phyloP scores from a whole-genome alignment of 2,888 invertebrate genomes.

The Andrena dorsata region DNA sequence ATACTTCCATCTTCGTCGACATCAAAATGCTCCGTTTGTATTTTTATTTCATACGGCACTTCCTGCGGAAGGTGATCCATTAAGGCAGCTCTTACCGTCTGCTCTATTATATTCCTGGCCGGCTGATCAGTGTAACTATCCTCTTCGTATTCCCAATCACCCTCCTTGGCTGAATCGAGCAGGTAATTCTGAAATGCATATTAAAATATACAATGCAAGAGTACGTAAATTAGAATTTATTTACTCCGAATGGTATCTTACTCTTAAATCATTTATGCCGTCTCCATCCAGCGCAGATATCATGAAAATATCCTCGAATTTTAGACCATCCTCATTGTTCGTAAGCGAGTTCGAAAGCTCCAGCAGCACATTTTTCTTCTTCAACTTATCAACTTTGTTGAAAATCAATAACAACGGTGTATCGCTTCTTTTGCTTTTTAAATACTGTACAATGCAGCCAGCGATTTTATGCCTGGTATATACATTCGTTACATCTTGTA shows the following conservation, averaged over 20 bases:
- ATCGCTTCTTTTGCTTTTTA: constrained; percentile 85
- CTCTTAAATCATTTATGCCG: constrained; percentile 91
- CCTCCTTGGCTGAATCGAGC: constrained; percentile 88
- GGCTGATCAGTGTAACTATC: constrained; percentile 91
- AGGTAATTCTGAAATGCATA: constrained; percentile 88
- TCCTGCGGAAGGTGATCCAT: constrained; percentile 94
- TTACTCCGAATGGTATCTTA: constrained; percentile 79
- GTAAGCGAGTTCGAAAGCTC: constrained; percentile 90
- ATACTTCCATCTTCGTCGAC: constrained; percentile 87
- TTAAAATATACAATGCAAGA: constrained; percentile 3
- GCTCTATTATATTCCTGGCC: constrained; percentile 89
- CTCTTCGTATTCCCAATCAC: constrained; percentile 89
- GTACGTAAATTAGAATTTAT: background rate
- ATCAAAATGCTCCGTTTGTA: constrained; percentile 89
- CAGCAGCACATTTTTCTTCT: constrained; percentile 89
- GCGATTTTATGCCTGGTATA: constrained; percentile 90
- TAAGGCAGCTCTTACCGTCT: constrained; percentile 93
- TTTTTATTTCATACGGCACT: constrained; percentile 92
- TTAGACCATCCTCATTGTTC: constrained; percentile 88
- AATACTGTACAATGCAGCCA: constrained; percentile 89
- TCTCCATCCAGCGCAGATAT: constrained; percentile 94
- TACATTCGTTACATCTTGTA: constrained; percentile 93
- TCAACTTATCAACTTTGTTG: constrained; percentile 93
- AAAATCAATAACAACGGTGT: constrained; percentile 92
- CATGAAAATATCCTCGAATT: constrained; percentile 95